Base-by-base conservation (phyloP, 2,797 vertebrate genomes). In the Choloepus didactylus region DNA sequence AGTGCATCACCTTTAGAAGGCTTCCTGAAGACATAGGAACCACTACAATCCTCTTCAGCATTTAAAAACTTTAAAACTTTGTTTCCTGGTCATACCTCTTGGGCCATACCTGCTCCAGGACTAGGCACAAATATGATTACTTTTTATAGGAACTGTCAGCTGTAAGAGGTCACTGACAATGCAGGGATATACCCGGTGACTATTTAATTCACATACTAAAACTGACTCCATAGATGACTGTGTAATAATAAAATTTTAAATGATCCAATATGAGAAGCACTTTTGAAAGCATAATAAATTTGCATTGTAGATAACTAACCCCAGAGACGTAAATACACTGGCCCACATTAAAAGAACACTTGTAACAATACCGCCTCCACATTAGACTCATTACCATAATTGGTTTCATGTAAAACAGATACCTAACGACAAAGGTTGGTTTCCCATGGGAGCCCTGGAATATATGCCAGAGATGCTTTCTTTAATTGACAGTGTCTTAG, bases 381-480 rank as follows among this genome's bases (percentile, higher is more conserved):
- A 51, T 97, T 81, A 96, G 91, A 95, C 89, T 89, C 91, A 92
- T 90, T 94, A 88, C 77, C 89, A 23, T 97, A 96, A 97, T 96
- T 97, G 96, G 88, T 95, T 98, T 97, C 93, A 62, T 62, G 69
- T 96, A 97, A 96, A 97, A 96, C 93, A 96, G 93, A 97, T 44
- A 90, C 86, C 90, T 87, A 94, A 97, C 97, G 95, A 92, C 62
- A 76, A 95, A 95, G 95, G 91, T 83, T 93, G 69, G 9, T 90
- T 87, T 97, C 97, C 97, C 98, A 93, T 7, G 59, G 96, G 97
- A 59, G 76, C 80, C 67, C 94, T 95, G 82, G 81, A 87, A 85
- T 25, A 54, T 49, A 96, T 38, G 82, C 0, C 94, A 96, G 94
- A 97, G 93, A 94, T n/a, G 41, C 60, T 73, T 92, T 96, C 75